phyloP scores from a whole-genome alignment of 2,797 vertebrate species.

The Bufotes viridis region DNA sequence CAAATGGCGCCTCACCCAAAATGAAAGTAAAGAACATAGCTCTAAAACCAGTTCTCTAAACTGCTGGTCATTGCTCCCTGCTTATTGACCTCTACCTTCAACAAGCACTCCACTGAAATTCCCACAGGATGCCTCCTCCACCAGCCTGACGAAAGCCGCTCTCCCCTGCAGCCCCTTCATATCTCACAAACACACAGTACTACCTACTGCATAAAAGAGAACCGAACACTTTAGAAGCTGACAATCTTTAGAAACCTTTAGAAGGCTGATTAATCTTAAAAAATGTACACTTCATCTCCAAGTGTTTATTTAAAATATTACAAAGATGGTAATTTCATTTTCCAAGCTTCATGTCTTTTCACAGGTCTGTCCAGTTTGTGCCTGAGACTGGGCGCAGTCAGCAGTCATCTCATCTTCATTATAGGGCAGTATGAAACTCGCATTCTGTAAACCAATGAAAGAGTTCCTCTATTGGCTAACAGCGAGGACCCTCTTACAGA shows the following conservation, averaged over 20 bases:
- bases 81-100: conserved; percentile 7
- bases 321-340: too few species aligned
- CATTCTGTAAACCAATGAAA: too few species aligned
- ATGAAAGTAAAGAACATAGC: neutral
- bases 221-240: neutral
- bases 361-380: too few species aligned
- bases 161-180: neutral
- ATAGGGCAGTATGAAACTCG: too few species aligned
- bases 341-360: too few species aligned
- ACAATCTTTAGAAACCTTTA: too few species aligned
- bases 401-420: too few species aligned
- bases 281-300: neutral
- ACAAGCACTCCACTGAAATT: neutral
- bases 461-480: too few species aligned
- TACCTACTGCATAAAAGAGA: neutral
- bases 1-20: neutral
- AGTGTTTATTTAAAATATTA: neutral
- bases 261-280: neutral
- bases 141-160: neutral
- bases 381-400: too few species aligned
- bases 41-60: neutral
- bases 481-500: too few species aligned
- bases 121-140: conserved; percentile 15
- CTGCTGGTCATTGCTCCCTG: conserved; percentile 24
- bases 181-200: neutral